Conservation (phyloP, 2,888 invertebrate genomes). For the Diogma glabrata region DNA sequence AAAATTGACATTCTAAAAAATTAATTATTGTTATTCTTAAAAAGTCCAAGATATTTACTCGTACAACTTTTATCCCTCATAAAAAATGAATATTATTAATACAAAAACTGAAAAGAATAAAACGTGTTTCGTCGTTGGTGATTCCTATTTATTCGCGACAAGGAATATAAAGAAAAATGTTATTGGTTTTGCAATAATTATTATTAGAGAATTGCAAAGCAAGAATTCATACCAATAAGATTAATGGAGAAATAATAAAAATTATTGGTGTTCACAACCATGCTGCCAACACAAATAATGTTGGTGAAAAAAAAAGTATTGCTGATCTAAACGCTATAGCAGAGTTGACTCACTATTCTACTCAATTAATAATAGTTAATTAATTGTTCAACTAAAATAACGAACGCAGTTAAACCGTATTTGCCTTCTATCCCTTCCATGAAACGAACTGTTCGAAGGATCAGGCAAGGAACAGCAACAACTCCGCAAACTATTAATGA, state of each 20-base stretch:
- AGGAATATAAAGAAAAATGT: not conserved
- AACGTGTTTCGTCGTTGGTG: too few species aligned
- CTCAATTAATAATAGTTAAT: not conserved
- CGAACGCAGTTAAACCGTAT: not conserved
- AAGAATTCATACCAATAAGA: not conserved
- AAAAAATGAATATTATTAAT: too few species aligned
- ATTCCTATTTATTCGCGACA: not conserved
- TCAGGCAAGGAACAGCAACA: not conserved
- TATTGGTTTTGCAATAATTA: not conserved
- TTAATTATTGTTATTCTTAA: too few species aligned
- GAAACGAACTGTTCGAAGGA: conserved; percentile 1
- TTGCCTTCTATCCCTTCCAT: not conserved
- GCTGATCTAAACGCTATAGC: not conserved
- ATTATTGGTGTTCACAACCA: not conserved
- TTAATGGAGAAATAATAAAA: not conserved
- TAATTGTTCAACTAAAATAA: not conserved
- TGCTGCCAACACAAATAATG: not conserved
- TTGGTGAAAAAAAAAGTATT: not conserved
- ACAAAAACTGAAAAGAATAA: too few species aligned
- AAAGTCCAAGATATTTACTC: too few species aligned
- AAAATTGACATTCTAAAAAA: too few species aligned
- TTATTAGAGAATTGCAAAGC: not conserved
- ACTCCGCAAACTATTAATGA: not conserved
- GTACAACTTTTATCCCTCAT: too few species aligned
- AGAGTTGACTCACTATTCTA: not conserved